Percentiles rank a stretch among this genome's conserved stretches.
Conservation (phyloP, 30 jellyfish, hydroid and myxozoan genomes). For the Aurelia sp. region DNA sequence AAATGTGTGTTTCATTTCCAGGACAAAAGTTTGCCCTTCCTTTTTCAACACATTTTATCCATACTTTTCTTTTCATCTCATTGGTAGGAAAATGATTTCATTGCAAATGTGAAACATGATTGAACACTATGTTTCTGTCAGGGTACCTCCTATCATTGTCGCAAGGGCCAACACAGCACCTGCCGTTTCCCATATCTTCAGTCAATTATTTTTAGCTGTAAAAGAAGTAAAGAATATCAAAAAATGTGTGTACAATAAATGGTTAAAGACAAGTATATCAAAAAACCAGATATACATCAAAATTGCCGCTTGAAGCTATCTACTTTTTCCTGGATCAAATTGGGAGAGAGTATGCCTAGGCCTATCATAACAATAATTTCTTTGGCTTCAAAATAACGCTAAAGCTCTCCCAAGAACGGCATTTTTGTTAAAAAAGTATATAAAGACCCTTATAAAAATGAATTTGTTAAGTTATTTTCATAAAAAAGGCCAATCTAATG, state of each 20-base stretch:
- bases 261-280: neutral
- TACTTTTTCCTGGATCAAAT: neutral
- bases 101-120: conserved; percentile 29
- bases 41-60: conserved; percentile 39
- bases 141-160: conserved; percentile 59
- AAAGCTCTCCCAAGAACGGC: conserved; percentile 17
- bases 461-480: neutral
- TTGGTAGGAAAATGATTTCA: conserved; percentile 31
- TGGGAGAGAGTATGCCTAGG: conserved; percentile 6
- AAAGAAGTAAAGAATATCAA: neutral
- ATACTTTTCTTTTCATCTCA: conserved; percentile 5
- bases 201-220: neutral
- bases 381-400: conserved; percentile 8
- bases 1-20: conserved; percentile 6
- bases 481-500: neutral
- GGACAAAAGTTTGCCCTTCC: conserved; percentile 51
- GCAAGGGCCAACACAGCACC: conserved; percentile 60
- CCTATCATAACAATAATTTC: conserved; percentile 5
- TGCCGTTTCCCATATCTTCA: conserved; percentile 41
- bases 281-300: neutral
- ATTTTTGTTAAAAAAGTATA: neutral
- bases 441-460: conserved; percentile 9
- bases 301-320: conserved; percentile 5
- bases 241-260: neutral
- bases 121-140: conserved; percentile 5